Evolutionary conservation across 2,113 vertebrate species (phyloP).

Genomic region (Chascanopsetta lugubris): DNA sequence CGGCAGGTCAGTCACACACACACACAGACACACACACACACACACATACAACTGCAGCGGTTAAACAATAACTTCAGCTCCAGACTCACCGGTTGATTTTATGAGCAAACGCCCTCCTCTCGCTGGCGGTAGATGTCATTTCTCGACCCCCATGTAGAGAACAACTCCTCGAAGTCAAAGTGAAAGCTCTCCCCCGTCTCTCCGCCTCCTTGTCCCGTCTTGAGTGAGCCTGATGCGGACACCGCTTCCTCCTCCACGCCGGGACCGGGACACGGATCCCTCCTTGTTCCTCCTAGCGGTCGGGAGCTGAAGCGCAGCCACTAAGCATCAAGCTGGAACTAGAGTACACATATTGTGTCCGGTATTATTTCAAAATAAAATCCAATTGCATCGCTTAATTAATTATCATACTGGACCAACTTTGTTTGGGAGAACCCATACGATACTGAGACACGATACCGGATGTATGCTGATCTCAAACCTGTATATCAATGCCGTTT

Average conservation of each 20-base stretch:
- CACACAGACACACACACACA: background rate
- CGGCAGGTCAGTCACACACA: conserved; percentile 45
- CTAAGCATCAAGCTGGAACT: background rate
- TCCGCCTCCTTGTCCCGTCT: conserved; percentile 34
- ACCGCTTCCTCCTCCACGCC: conserved; percentile 76
- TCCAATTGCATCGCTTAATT: fast-evolving
- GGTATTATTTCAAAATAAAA: conserved; percentile 44
- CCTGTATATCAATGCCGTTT: background rate
- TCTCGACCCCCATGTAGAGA: conserved; percentile 58
- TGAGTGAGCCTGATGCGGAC: conserved; percentile 23
- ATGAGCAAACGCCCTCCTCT: conserved; percentile 90
- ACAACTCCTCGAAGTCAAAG: conserved; percentile 47
- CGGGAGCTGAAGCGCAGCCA: conserved; percentile 59
- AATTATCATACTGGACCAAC: no score
- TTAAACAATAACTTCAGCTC: conserved; percentile 54
- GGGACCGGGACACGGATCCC: conserved; percentile 51
- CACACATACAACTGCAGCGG: conserved; percentile 5
- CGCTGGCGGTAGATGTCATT: conserved; percentile 82
- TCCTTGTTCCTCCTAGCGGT: conserved; percentile 77
- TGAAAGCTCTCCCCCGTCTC: conserved; percentile 25
- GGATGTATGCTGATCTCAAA: no score
- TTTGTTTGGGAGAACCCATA: no score
- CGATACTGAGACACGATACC: no score
- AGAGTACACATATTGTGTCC: conserved; percentile 3
- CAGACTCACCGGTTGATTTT: conserved; percentile 88